phyloP scores from a whole-genome alignment of 2,888 invertebrate species.

The Xestia rhomboidea region DNA sequence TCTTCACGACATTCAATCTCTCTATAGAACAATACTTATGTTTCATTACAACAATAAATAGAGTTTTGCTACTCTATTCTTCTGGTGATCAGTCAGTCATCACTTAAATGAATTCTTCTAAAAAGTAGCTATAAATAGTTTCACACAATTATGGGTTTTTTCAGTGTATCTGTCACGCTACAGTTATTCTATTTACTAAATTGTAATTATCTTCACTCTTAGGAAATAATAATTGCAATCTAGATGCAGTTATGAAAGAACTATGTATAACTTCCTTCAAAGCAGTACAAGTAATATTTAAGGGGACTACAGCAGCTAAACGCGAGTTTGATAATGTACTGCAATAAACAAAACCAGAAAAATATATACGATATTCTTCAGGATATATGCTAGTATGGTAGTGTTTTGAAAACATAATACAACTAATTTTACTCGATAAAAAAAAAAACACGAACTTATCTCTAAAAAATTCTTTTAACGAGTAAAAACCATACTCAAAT shows the following conservation, averaged over 20 bases:
- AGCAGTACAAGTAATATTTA: not conserved
- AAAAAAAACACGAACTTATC: no score
- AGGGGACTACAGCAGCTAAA: no score
- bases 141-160: constrained; percentile 2
- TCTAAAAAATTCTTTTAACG: no score
- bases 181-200: not conserved
- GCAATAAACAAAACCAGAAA: no score
- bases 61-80: constrained; percentile 1
- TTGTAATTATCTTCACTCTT: not conserved
- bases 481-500: no score
- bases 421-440: no score
- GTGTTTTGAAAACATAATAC: no score
- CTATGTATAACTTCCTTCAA: not conserved
- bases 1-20: constrained; percentile 40
- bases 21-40: constrained; percentile 26
- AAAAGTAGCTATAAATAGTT: not conserved
- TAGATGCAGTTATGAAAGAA: not conserved
- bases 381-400: no score
- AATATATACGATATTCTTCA: no score
- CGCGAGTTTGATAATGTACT: no score
- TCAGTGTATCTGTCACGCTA: not conserved
- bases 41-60: constrained; percentile 23
- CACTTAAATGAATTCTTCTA: constrained; percentile 26
- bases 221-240: not conserved
- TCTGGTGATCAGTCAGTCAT: constrained; percentile 23